Evolutionary conservation across 2,113 vertebrate species (phyloP).

Genomic region (Conger conger): DNA sequence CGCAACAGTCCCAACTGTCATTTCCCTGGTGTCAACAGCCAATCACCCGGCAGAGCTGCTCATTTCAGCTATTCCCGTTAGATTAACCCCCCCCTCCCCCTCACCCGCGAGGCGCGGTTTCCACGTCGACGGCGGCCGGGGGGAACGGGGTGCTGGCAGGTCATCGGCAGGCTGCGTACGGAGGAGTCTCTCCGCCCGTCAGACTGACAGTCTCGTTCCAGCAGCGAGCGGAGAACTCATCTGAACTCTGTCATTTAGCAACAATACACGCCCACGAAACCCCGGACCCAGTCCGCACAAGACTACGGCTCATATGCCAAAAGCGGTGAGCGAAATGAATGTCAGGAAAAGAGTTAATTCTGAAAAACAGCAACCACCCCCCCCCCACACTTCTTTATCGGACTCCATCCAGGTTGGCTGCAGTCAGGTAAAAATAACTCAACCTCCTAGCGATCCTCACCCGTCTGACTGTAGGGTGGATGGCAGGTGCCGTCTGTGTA

Average conservation of each 20-base stretch:
- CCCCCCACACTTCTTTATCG: background rate
- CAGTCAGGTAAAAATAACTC: background rate
- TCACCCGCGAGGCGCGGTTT: too few relatives aligned
- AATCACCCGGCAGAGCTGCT: background rate
- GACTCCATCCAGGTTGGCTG: background rate
- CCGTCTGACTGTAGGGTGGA: too few relatives aligned
- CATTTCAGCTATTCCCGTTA: background rate
- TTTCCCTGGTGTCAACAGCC: background rate
- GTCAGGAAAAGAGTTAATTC: background rate
- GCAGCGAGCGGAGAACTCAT: too few relatives aligned
- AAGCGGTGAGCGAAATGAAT: background rate
- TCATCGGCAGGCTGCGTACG: too few relatives aligned
- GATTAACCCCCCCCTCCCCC: background rate
- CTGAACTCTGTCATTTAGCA: too few relatives aligned
- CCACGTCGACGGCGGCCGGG: too few relatives aligned
- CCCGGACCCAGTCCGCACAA: too few relatives aligned
- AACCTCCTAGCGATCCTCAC: background rate
- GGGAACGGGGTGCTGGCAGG: too few relatives aligned
- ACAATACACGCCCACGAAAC: too few relatives aligned
- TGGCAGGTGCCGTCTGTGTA: too few relatives aligned
- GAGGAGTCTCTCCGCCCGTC: too few relatives aligned
- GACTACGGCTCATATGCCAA: background rate
- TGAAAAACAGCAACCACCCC: background rate
- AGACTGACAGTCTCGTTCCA: too few relatives aligned
- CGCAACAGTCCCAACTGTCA: background rate